A percentile compares a stretch with the other conserved stretches of the same genome.
Evolutionary conservation across 2,888 invertebrate species (phyloP).

Genomic region (Parnassius glacialis): DNA sequence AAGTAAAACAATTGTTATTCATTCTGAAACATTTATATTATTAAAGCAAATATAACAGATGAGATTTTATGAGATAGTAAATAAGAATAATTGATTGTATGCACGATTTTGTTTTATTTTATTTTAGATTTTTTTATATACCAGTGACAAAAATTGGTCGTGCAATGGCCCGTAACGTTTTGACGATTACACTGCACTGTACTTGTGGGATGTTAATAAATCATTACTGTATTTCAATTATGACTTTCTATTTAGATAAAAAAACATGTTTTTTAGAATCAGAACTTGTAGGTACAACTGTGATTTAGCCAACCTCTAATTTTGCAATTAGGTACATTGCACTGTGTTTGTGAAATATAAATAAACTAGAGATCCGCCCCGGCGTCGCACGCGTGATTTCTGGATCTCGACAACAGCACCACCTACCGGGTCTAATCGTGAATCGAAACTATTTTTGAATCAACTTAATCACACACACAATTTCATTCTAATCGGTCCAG

Average conservation of each 20-base stretch:
- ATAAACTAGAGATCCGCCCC: too few relatives aligned
- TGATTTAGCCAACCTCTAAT: too few relatives aligned
- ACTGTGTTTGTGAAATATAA: too few relatives aligned
- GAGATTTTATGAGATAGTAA: slow-evolving; percentile 20
- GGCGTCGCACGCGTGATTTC: too few relatives aligned
- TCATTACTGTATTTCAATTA: slow-evolving; percentile 32
- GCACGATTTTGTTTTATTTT: slow-evolving; percentile 28
- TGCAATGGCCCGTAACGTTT: slow-evolving; percentile 29
- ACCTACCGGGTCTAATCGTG: too few relatives aligned
- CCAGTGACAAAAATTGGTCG: slow-evolving; percentile 31
- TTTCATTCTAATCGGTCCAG: too few relatives aligned
- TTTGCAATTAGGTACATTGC: too few relatives aligned
- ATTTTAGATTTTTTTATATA: slow-evolving; percentile 19
- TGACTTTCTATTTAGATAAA: slow-evolving; percentile 12
- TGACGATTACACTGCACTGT: slow-evolving; percentile 38
- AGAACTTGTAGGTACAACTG: too few relatives aligned
- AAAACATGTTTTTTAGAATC: neutral
- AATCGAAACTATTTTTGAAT: too few relatives aligned
- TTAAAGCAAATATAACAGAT: slow-evolving; percentile 11
- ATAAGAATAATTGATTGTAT: slow-evolving; percentile 23
- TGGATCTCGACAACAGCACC: too few relatives aligned
- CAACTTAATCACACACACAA: too few relatives aligned
- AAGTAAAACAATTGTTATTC: slow-evolving; percentile 13
- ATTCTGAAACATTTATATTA: slow-evolving; percentile 7
- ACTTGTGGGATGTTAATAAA: slow-evolving; percentile 44